These are phyloP conservation scores for Saccopteryx leptura DNA, from an alignment of 2,113 vertebrate genomes.

Conservation along the genomic window DNA sequence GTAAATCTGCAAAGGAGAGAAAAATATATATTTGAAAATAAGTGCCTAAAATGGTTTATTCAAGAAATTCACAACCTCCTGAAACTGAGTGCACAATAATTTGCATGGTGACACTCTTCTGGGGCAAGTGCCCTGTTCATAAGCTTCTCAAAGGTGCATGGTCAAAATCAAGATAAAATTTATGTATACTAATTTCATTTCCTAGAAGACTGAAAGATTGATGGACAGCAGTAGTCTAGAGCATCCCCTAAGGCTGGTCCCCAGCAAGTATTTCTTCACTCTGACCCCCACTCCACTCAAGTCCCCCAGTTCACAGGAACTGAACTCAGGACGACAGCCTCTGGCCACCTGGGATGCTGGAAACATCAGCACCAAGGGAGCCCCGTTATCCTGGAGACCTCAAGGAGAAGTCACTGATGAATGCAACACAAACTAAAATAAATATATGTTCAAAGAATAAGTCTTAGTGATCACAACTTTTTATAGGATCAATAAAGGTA, in stretches of 20 bases:
- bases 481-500: not conserved
- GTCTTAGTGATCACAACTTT: not conserved
- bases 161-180: not conserved
- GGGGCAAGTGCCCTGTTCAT: not conserved
- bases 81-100: not conserved
- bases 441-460: not conserved
- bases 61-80: not conserved
- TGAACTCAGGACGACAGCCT: not conserved
- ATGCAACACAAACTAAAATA: not conserved
- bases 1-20: not conserved
- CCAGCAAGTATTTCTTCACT: not conserved
- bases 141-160: not conserved
- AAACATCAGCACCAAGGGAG: not conserved
- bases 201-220: not conserved
- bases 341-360: not conserved
- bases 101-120: not conserved
- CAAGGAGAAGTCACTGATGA: not conserved
- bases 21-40: not conserved
- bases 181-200: not conserved
- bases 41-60: not conserved
- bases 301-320: not conserved
- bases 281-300: not conserved
- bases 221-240: not conserved
- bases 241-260: fast-evolving
- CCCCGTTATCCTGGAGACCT: not conserved